Evolutionary conservation across 2,888 invertebrate species (phyloP).

Genomic region (Dendrolimus pini): DNA sequence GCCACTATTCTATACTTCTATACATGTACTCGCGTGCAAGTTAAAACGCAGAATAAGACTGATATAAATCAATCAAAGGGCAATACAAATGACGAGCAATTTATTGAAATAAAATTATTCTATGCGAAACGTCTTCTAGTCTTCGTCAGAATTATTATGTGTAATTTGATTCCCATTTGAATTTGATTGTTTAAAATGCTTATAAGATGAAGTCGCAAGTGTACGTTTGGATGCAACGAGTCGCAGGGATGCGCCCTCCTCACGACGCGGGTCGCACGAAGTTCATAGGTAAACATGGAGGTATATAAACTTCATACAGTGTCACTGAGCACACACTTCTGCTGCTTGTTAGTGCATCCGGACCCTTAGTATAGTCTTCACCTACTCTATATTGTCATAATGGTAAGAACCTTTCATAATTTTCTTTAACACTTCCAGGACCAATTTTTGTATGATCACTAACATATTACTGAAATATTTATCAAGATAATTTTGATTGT

Average conservation of each 20-base stretch:
- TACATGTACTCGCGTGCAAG: too few species aligned
- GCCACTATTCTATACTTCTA: too few species aligned
- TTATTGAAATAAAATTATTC: too few species aligned
- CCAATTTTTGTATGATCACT: too few species aligned
- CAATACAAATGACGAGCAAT: too few species aligned
- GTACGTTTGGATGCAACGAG: slow-evolving; percentile 27
- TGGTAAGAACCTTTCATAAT: slow-evolving; percentile 28
- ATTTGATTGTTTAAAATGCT: slow-evolving; percentile 25
- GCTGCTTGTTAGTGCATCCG: slow-evolving; percentile 49
- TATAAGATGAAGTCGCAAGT: slow-evolving; percentile 8
- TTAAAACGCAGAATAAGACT: too few species aligned
- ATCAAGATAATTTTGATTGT: too few species aligned
- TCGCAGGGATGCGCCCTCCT: slow-evolving; percentile 48
- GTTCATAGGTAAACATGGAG: slow-evolving; percentile 70
- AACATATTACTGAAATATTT: too few species aligned
- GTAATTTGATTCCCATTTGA: slow-evolving; percentile 24
- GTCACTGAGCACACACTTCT: slow-evolving; percentile 62
- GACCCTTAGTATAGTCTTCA: slow-evolving; percentile 26
- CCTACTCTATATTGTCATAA: slow-evolving; percentile 28
- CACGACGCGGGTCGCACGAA: slow-evolving; percentile 49
- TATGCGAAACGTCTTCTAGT: too few species aligned
- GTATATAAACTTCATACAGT: slow-evolving; percentile 69
- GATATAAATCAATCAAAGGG: too few species aligned
- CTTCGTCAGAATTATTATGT: too few species aligned
- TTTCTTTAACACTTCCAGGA: too few species aligned